A percentile compares a stretch with the other conserved stretches of the same genome.
These are phyloP conservation scores for Mesocricetus auratus DNA, from an alignment of 2,113 vertebrate genomes.

Conservation along the genomic window DNA sequence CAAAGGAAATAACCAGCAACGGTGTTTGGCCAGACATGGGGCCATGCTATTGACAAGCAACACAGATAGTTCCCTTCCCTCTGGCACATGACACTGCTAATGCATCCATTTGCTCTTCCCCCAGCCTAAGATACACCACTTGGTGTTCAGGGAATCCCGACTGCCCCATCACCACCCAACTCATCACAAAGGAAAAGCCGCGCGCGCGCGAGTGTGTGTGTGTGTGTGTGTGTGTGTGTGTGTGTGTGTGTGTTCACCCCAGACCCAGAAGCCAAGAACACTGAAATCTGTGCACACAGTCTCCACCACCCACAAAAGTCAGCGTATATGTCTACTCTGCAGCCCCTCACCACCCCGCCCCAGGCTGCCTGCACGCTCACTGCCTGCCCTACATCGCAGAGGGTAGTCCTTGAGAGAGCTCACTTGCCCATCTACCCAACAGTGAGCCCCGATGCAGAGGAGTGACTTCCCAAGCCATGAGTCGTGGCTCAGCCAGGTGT, in stretches of 20 bases:
- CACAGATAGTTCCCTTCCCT: background rate
- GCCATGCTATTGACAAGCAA: background rate
- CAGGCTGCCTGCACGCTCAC: accelerated
- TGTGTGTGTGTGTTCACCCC: background rate
- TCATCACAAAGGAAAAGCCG: background rate
- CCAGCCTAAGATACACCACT: background rate
- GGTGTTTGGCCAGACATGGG: background rate
- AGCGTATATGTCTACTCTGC: background rate
- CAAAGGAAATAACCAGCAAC: background rate
- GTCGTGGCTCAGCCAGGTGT: background rate
- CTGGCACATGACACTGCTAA: background rate
- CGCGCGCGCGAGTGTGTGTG: background rate
- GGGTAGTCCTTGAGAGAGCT: background rate
- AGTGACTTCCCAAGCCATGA: background rate
- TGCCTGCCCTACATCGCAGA: background rate
- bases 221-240: no score
- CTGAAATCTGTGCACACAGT: background rate
- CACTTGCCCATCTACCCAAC: background rate
- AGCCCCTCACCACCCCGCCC: background rate
- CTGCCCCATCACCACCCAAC: background rate
- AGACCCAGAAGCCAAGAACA: background rate
- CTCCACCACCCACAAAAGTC: background rate
- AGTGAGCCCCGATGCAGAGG: background rate
- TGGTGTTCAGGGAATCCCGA: background rate
- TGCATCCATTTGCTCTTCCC: background rate